These are phyloP conservation scores for Gobiocypris rarus DNA, from an alignment of 2,113 vertebrate genomes.

Conservation along the genomic window DNA sequence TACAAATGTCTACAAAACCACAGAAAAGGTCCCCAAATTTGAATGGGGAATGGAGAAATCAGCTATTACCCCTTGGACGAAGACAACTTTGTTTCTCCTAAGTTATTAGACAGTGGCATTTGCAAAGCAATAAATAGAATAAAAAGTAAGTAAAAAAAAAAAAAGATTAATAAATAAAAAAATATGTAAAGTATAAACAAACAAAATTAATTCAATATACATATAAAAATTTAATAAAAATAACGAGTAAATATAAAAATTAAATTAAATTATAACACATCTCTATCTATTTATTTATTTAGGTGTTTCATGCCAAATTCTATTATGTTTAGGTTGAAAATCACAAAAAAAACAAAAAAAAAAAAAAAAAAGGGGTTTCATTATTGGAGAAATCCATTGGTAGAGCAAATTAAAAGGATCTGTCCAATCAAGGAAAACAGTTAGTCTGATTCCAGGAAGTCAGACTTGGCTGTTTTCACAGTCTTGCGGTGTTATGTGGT, in stretches of 20 bases:
- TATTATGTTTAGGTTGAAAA: no score
- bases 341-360: no score
- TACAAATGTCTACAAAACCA: neutral
- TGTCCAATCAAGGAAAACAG: neutral
- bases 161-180: neutral
- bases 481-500: no score
- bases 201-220: neutral
- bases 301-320: neutral
- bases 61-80: neutral
- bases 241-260: no score
- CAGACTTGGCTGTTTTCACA: no score
- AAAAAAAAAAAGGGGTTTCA: no score
- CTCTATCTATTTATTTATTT: neutral
- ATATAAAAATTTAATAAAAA: no score
- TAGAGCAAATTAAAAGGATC: neutral
- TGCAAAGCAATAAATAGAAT: neutral
- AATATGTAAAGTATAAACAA: no score
- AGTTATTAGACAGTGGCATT: neutral
- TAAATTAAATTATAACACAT: no score
- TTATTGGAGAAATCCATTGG: neutral
- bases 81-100: neutral
- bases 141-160: neutral
- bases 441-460: no score
- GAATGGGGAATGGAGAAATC: neutral
- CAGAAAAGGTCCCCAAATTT: neutral